These are phyloP conservation scores for Chaetoderma sp. DNA, from an alignment of 2,888 invertebrate genomes.

Conservation along the genomic window DNA sequence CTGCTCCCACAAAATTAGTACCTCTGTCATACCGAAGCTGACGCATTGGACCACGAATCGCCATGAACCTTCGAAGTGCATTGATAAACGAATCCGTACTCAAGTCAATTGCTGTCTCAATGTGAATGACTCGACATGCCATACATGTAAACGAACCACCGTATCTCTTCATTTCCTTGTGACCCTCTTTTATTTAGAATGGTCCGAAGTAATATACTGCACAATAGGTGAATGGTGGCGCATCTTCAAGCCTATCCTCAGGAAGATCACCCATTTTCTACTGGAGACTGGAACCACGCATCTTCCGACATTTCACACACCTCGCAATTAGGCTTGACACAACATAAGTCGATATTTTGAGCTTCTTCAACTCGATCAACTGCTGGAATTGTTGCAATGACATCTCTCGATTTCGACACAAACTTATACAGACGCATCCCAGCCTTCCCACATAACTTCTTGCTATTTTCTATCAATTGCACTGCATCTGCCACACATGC, in stretches of 20 bases:
- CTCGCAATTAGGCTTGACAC: slow-evolving; percentile 39
- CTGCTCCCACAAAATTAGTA: slow-evolving; percentile 38
- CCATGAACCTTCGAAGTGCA: slow-evolving; percentile 32
- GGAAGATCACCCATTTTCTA: slow-evolving; percentile 64
- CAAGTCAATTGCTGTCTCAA: slow-evolving; percentile 42
- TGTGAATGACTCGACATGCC: slow-evolving; percentile 51
- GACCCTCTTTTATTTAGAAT: slow-evolving; percentile 43
- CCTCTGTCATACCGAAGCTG: slow-evolving; percentile 34
- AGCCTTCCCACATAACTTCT: slow-evolving; percentile 30
- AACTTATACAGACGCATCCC: slow-evolving; percentile 40
- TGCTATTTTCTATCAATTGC: slow-evolving; percentile 20
- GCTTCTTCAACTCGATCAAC: slow-evolving; percentile 29
- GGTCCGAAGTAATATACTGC: slow-evolving; percentile 65
- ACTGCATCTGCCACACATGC: slow-evolving; percentile 26
- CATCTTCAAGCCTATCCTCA: slow-evolving; percentile 43
- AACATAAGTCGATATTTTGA: slow-evolving; percentile 21
- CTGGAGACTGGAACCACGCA: slow-evolving; percentile 33
- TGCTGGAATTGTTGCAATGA: slow-evolving; percentile 25
- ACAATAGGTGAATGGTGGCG: slow-evolving; percentile 49
- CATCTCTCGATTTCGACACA: slow-evolving; percentile 36
- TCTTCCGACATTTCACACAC: slow-evolving; percentile 54
- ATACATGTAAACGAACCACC: slow-evolving; percentile 58
- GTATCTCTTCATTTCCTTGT: slow-evolving; percentile 53
- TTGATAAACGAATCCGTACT: slow-evolving; percentile 42
- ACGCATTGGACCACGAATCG: slow-evolving; percentile 35